These are phyloP conservation scores for Campylomormyrus numenius DNA, from an alignment of 2,113 vertebrate genomes.

Conservation along the genomic window DNA sequence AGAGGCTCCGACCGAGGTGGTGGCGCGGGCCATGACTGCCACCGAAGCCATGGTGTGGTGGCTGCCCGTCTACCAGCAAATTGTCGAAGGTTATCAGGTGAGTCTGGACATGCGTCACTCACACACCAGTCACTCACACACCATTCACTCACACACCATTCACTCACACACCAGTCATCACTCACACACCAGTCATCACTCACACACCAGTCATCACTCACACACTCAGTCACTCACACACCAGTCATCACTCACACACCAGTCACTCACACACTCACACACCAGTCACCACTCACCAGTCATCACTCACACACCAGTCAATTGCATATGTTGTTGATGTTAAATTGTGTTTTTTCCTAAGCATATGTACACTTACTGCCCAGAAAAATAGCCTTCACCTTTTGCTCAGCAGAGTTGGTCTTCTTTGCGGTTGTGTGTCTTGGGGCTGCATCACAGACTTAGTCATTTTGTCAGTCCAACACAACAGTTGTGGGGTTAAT, in stretches of 20 bases:
- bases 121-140: too few relatives aligned
- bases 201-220: too few relatives aligned
- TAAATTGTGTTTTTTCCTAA: not conserved
- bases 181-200: too few relatives aligned
- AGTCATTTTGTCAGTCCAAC: not conserved
- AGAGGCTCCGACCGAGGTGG: slow-evolving; percentile 79
- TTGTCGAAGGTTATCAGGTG: slow-evolving; percentile 91
- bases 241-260: too few relatives aligned
- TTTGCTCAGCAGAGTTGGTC: not conserved
- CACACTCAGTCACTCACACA: too few relatives aligned
- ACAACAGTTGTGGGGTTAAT: not conserved
- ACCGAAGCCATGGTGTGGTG: slow-evolving; percentile 88
- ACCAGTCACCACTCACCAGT: too few relatives aligned
- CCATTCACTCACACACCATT: too few relatives aligned
- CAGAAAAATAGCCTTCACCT: not conserved
- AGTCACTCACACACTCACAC: too few relatives aligned
- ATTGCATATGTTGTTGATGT: not conserved
- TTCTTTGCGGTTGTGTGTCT: not conserved
- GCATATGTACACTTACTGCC: not conserved
- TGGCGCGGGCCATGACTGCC: slow-evolving; percentile 74
- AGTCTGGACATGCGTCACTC: slow-evolving; percentile 22
- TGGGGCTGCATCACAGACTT: not conserved
- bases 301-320: too few relatives aligned
- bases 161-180: too few relatives aligned
- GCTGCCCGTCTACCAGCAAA: slow-evolving; percentile 79